Base-by-base conservation (phyloP, 2,888 invertebrate genomes). In the Lamellibrachia columna region DNA sequence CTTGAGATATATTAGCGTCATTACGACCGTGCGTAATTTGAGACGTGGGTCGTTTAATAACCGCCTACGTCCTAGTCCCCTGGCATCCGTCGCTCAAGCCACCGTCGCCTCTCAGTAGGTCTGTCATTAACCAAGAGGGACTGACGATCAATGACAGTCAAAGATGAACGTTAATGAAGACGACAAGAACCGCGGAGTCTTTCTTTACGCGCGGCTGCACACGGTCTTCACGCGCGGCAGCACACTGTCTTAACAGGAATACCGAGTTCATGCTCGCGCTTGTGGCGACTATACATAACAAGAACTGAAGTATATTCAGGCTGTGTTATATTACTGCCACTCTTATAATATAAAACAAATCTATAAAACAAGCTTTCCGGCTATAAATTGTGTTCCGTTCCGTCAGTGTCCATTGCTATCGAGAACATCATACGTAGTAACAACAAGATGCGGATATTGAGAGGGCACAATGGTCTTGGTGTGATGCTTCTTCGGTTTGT, bases 1-100 rank as follows among this genome's bases (percentile, higher is more conserved):
- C 75, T 75, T 75, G 75, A 75, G 75, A 75, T 75, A 75, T 75
- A 75, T 75, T 75, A 75, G 75, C 75, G 75, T 75, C 75, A 75
- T 75, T 75, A 75, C 75, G 75, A 75, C 75, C 15, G 75, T 22
- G 75, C 15, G 75, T 75, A 75, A 75, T 75, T 75, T 15, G 75
- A 75, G 75, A 75, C 75, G 75, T 75, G 75, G 75, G 75, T 75
- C 75, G 75, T 75, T 75, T 75, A 75, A 75, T 75, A 75, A 75
- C 22, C 75, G 75, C 75, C 75, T 75, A 15, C 22, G 75, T 75
- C 75, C 75, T 0, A 75, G 75, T 75, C 75, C 75, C 22, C 75
- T 75, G 75, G 75, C 75, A 75, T 75, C 75, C 22, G 75, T 75
- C 75, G 75, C 75, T 75, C 75, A 75, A 2, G 75, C 75, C 75